Percentiles rank a stretch among this genome's conserved stretches.
These are phyloP conservation scores for Cynodonichthys magdalenae DNA, from an alignment of 2,797 vertebrate genomes.

Conservation along the genomic window DNA sequence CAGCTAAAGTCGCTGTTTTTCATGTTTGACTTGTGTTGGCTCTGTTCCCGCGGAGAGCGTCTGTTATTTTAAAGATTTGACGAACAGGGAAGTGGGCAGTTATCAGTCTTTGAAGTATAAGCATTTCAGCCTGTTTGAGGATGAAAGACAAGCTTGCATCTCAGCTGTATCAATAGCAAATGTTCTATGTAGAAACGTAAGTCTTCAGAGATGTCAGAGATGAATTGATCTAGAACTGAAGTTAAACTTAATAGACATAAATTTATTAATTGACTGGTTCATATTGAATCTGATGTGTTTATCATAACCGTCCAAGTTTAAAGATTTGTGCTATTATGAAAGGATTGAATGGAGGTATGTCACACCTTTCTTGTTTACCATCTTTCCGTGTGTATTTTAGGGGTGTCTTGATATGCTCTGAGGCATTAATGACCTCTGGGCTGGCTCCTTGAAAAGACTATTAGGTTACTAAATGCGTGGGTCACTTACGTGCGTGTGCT, in stretches of 20 bases:
- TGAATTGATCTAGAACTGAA: too few species aligned
- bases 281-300: conserved; percentile 17
- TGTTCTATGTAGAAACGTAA: too few species aligned
- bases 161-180: too few species aligned
- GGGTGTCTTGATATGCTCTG: conserved; percentile 27
- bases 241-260: conserved; percentile 23
- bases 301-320: conserved; percentile 22
- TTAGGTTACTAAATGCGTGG: conserved; percentile 43
- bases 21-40: conserved; percentile 22
- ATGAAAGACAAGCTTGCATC: conserved; percentile 12
- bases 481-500: conserved; percentile 38
- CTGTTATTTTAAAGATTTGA: conserved; percentile 1
- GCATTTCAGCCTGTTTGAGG: conserved; percentile 15
- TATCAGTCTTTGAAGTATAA: background rate
- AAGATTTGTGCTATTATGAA: conserved; percentile 50
- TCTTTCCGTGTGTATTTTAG: conserved; percentile 28
- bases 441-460: conserved; percentile 30
- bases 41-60: background rate
- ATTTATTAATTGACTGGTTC: too few species aligned
- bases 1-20: conserved; percentile 27
- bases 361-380: conserved; percentile 49
- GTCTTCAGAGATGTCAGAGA: too few species aligned
- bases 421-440: conserved; percentile 28
- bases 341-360: conserved; percentile 29
- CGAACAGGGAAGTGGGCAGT: background rate